These are phyloP conservation scores for Drosophila kohkoa DNA, from an alignment of 1,140 invertebrate species.

Conservation along the genomic window DNA sequence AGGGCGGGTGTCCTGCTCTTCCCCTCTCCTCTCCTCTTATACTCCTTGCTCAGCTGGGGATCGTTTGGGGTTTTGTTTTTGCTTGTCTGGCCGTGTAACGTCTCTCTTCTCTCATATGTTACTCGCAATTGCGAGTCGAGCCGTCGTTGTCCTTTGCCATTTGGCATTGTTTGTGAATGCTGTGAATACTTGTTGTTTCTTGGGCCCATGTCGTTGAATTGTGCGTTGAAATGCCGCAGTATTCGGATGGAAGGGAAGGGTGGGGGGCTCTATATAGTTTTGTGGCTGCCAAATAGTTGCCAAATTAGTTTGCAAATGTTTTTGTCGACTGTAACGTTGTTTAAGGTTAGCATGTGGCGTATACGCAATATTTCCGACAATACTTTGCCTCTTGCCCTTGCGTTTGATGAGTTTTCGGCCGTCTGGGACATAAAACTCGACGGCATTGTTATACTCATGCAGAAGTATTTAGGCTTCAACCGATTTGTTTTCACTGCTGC, in stretches of 20 bases:
- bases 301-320: conserved; percentile 80
- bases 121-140: conserved; percentile 18
- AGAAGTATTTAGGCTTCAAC: neutral
- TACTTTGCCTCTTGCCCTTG: conserved; percentile 15
- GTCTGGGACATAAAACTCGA: neutral
- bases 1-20: conserved; percentile 1
- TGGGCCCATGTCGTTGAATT: conserved; percentile 61
- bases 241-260: conserved; percentile 29
- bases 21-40: conserved; percentile 27
- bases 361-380: conserved; percentile 59
- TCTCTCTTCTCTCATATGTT: conserved; percentile 49
- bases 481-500: conserved; percentile 11
- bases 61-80: conserved; percentile 21
- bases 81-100: conserved; percentile 23
- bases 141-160: conserved; percentile 37
- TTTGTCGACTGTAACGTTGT: conserved; percentile 40
- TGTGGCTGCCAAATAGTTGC: conserved; percentile 67
- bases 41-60: conserved; percentile 3
- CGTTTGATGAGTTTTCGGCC: conserved; percentile 22
- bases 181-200: conserved; percentile 17
- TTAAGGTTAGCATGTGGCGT: conserved; percentile 52
- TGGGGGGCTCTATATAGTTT: conserved; percentile 52
- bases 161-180: conserved; percentile 68
- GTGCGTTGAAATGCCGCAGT: conserved; percentile 69
- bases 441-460: conserved; percentile 1